phyloP scores from a whole-genome alignment of 2,113 vertebrate species.

The Urocitellus parryii region DNA sequence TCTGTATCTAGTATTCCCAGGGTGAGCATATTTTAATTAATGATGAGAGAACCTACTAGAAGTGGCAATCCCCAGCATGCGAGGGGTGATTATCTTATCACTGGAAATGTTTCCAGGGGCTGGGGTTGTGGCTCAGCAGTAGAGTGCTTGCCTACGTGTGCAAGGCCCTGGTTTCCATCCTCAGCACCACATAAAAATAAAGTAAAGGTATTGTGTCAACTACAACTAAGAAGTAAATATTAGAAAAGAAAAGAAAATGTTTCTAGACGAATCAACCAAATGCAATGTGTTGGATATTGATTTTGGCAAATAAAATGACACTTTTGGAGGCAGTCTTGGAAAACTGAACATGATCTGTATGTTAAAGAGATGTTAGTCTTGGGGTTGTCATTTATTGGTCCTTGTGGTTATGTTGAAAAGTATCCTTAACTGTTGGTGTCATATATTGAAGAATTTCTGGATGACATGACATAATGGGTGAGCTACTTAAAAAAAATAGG shows the following conservation, averaged over 20 bases:
- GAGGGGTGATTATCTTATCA: background rate
- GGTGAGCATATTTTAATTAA: background rate
- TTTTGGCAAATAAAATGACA: background rate
- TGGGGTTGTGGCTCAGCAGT: no score
- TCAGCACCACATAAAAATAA: no score
- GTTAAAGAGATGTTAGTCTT: background rate
- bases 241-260: background rate
- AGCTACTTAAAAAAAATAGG: background rate
- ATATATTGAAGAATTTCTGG: background rate
- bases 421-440: background rate
- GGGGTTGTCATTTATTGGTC: background rate
- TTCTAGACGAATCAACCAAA: background rate
- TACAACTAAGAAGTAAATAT: no score
- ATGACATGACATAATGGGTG: background rate
- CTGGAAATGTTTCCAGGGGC: background rate
- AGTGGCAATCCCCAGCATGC: background rate
- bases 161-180: no score
- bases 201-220: no score
- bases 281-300: background rate
- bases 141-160: no score
- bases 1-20: background rate
- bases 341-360: background rate
- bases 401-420: background rate
- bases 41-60: background rate
- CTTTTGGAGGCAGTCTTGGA: background rate